phyloP scores from a whole-genome alignment of 2,888 invertebrate genomes.

The Heliconius erato region DNA sequence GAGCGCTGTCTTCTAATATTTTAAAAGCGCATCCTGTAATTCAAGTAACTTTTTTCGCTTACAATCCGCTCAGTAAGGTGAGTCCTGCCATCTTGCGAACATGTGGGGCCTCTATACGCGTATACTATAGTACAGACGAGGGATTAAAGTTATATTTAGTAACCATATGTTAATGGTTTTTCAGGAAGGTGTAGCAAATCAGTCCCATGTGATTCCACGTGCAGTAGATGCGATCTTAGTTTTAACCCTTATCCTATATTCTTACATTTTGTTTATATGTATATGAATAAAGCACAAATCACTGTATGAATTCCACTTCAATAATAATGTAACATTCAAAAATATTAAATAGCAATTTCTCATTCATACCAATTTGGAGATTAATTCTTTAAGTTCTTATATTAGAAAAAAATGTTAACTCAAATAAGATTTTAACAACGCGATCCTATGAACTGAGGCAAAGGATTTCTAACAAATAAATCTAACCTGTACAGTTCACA shows the following conservation, averaged over 20 bases:
- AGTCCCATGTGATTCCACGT: conserved; percentile 48
- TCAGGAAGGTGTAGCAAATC: conserved; percentile 64
- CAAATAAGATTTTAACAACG: conserved; percentile 48
- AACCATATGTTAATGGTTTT: conserved; percentile 74
- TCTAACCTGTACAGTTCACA: conserved; percentile 54
- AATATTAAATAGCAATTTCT: conserved; percentile 10
- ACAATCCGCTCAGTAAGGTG: conserved; percentile 77
- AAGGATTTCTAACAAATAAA: conserved; percentile 40
- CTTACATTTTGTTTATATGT: background rate
- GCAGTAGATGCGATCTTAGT: conserved; percentile 62
- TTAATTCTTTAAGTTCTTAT: conserved; percentile 1
- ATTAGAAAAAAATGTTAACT: conserved; percentile 28
- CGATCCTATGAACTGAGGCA: conserved; percentile 26
- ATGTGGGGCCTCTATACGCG: conserved; percentile 72
- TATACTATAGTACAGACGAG: conserved; percentile 62
- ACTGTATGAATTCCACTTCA: background rate
- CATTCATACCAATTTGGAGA: conserved; percentile 24
- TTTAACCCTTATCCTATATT: conserved; percentile 48
- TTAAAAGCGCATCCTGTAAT: conserved; percentile 82
- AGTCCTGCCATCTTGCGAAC: conserved; percentile 80
- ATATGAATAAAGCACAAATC: background rate
- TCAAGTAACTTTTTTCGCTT: conserved; percentile 77
- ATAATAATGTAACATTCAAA: conserved; percentile 11
- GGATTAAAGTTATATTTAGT: conserved; percentile 77
- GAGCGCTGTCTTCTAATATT: conserved; percentile 63